Conservation (phyloP, 1,140 invertebrate genomes). For the Drosophila repleta region DNA sequence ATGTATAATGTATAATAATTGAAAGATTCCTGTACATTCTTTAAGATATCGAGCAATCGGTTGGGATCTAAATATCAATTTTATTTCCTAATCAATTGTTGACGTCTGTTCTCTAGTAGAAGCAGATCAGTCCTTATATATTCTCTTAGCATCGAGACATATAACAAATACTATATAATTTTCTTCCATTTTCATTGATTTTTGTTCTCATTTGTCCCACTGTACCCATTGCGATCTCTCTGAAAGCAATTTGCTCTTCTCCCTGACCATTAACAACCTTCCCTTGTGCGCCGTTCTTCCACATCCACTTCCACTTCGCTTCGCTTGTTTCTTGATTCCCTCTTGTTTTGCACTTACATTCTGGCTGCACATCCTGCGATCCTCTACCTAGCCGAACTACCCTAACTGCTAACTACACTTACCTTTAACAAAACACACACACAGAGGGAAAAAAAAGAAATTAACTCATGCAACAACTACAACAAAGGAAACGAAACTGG, state of each 20-base stretch:
- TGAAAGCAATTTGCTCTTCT: background rate
- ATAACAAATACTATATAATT: background rate
- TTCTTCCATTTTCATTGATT: background rate
- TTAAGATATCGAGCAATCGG: too few species aligned
- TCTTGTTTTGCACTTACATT: constrained; percentile 33
- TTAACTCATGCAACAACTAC: constrained; percentile 34
- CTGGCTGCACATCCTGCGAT: constrained; percentile 54
- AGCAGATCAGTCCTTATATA: too few species aligned
- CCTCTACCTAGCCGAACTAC: constrained; percentile 11
- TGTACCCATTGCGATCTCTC: constrained; percentile 9
- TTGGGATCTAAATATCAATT: too few species aligned
- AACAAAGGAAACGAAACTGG: constrained; percentile 71
- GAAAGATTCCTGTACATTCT: too few species aligned
- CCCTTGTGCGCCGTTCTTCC: constrained; percentile 30
- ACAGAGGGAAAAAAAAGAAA: constrained; percentile 24
- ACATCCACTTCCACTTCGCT: constrained; percentile 3
- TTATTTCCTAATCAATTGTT: too few species aligned
- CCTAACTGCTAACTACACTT: constrained; percentile 9
- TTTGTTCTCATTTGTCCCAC: constrained; percentile 24
- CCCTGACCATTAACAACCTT: constrained; percentile 15
- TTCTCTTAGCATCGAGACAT: too few species aligned
- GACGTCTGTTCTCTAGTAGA: too few species aligned
- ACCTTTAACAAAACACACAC: constrained; percentile 3
- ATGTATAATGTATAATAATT: too few species aligned
- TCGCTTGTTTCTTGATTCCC: constrained; percentile 17